These are phyloP conservation scores for Tichodroma muraria DNA, from an alignment of 2,113 vertebrate genomes.

Conservation along the genomic window DNA sequence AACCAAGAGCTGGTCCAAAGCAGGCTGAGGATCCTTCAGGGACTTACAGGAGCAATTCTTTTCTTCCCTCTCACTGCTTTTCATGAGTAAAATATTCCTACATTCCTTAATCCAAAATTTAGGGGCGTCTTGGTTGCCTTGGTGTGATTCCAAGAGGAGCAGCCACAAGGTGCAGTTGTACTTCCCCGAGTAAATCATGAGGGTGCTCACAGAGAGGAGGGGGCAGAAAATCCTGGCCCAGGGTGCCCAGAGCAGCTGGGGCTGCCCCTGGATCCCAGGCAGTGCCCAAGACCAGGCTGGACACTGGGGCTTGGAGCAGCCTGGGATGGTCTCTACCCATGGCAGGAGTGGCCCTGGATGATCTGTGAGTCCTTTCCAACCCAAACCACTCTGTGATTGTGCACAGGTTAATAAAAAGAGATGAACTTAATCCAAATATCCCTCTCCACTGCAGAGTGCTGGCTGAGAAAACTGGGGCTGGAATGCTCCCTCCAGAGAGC, in stretches of 20 bases:
- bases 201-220: too few relatives aligned
- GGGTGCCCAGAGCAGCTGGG: neutral
- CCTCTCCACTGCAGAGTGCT: neutral
- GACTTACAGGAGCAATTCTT: neutral
- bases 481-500: neutral
- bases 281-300: neutral
- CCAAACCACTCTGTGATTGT: neutral
- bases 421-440: neutral
- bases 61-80: neutral
- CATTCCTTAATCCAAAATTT: neutral
- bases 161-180: neutral
- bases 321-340: neutral
- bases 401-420: neutral
- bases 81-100: neutral
- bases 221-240: neutral
- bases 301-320: accelerated
- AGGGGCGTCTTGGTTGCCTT: neutral
- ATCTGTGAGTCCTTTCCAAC: neutral
- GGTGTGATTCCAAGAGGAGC: neutral
- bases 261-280: neutral
- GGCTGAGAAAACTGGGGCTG: neutral
- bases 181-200: neutral
- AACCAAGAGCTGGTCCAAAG: neutral
- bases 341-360: neutral
- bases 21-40: neutral